Base-by-base conservation (phyloP, 37 sponge, comb jelly and placozoan genomes). In the Lycopodina hypogea region DNA sequence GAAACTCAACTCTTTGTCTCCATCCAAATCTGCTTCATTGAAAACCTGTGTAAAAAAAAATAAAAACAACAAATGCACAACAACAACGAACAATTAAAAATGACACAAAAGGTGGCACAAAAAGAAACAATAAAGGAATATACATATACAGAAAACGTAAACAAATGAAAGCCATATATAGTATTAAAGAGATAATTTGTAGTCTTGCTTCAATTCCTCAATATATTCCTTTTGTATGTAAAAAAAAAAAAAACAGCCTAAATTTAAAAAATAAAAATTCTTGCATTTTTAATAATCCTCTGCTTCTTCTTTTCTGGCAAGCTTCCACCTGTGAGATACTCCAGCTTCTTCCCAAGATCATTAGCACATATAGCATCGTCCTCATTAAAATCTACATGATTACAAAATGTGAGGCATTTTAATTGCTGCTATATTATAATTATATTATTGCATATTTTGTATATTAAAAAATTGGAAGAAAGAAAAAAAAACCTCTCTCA, bases 1-100 rank as follows among this genome's bases (percentile, higher is more conserved):
- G 64, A 45, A 81, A 34, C 73, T 72, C 48, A 81, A 17, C 32
- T 19, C 72, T 57, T 64, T 21, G 61, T 81, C 81, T 26, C 51
- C 64, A 72, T 81, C 81, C 21, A 51, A 12, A 72, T 81, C 81
- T 40, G 73, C 42, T 38, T 81, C 81, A 34, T 68, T 64, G 3
- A 81, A n/a, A 8, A 81, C 38, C 81, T 81, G 32, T 9, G 38
- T 7, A 63, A 26, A n/a, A 56, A 23, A 33, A 62, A 40, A 22
- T 71, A 42, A 18, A 71, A 29, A 17, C 6, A 22, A 45, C 38
- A 23, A 71, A 71, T 41, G 7, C 2, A 30, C 50, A 39, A 28
- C n/a, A 67, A 30, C 28, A 45, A 45, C 48, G 9, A 45, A 45
- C 48, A 45, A 45, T 45, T 12, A 12, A 45, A n/a, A n/a, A n/a